Percentiles rank a stretch among this genome's conserved stretches.
phyloP scores from a whole-genome alignment of 1,140 invertebrate genomes.

The Eriosoma lanigerum region DNA sequence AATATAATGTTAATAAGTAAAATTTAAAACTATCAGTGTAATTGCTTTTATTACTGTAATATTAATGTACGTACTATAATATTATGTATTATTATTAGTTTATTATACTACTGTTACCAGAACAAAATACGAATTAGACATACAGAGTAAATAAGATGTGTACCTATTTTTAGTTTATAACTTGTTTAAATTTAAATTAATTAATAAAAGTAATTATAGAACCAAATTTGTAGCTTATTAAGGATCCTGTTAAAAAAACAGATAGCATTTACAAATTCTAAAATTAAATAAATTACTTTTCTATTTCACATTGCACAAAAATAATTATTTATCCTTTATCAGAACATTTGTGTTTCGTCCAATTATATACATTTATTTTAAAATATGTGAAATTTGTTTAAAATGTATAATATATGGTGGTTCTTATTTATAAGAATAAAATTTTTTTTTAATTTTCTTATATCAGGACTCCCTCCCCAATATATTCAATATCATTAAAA shows the following conservation, averaged over 20 bases:
- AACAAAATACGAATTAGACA: neutral
- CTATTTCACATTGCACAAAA: neutral
- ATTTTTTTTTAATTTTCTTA: too few relatives aligned
- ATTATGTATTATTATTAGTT: too few relatives aligned
- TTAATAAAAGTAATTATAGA: neutral
- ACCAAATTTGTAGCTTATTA: neutral
- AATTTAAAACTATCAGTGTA: too few relatives aligned
- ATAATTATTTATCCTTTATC: conserved; percentile 15
- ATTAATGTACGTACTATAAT: too few relatives aligned
- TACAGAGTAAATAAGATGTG: neutral
- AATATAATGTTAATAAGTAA: too few relatives aligned
- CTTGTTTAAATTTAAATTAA: neutral
- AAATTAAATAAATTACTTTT: neutral
- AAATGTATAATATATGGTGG: too few relatives aligned
- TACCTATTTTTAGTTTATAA: neutral
- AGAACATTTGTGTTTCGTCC: conserved; percentile 18
- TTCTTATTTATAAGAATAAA: too few relatives aligned
- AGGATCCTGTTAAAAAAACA: neutral
- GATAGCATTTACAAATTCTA: neutral
- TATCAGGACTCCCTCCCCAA: too few relatives aligned
- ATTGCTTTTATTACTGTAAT: too few relatives aligned
- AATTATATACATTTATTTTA: neutral
- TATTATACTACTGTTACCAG: neutral
- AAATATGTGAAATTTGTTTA: neutral
- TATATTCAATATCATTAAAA: too few relatives aligned